Conservation (phyloP, 2,888 invertebrate species). For the Drosophila putrida region DNA sequence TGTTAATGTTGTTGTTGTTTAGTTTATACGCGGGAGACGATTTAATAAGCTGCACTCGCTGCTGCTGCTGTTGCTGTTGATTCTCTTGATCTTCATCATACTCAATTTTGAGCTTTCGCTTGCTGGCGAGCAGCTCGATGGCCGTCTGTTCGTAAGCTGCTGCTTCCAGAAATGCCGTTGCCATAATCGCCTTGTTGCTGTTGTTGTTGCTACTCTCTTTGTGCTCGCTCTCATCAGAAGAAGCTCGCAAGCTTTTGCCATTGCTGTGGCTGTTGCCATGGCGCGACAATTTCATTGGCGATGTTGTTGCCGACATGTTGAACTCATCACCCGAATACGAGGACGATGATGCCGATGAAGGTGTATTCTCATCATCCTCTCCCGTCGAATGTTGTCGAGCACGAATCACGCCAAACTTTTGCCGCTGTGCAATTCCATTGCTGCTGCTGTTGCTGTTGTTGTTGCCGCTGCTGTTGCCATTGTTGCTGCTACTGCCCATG, state of each 20-base stretch:
- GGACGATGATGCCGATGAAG: conserved; percentile 81
- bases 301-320: conserved; percentile 59
- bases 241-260: conserved; percentile 53
- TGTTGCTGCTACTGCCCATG: conserved; percentile 62
- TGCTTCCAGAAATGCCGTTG: conserved; percentile 69
- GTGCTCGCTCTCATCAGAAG: conserved; percentile 41
- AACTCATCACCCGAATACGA: conserved; percentile 72
- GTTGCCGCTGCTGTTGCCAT: conserved; percentile 47
- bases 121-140: conserved; percentile 75
- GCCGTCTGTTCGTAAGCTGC: conserved; percentile 71
- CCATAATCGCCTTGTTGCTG: conserved; percentile 83
- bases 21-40: conserved; percentile 86
- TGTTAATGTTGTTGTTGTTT: conserved; percentile 71
- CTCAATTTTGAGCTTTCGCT: conserved; percentile 71
- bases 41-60: conserved; percentile 85
- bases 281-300: conserved; percentile 73
- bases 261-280: conserved; percentile 57
- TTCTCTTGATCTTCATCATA: conserved; percentile 81
- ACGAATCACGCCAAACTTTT: conserved; percentile 66
- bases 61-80: conserved; percentile 72
- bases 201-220: conserved; percentile 47
- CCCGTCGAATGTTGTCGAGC: conserved; percentile 80
- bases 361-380: conserved; percentile 83
- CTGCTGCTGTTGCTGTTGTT: conserved; percentile 29
- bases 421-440: conserved; percentile 51